Base-by-base conservation (phyloP, 2,797 vertebrate genomes). In the Avahi laniger region DNA sequence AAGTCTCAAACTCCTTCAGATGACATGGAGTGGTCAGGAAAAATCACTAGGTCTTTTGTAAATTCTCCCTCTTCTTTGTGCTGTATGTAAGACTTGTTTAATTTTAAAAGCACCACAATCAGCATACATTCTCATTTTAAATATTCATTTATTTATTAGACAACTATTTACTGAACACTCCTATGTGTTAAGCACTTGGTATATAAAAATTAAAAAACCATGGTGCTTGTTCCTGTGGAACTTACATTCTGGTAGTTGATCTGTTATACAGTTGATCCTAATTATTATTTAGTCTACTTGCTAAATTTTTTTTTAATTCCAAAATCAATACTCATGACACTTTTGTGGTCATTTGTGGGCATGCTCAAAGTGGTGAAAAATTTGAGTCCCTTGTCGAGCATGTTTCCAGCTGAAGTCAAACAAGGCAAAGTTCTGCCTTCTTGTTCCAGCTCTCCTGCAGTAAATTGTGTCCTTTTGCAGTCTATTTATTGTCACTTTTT, bases 51-150 rank as follows among this genome's bases (percentile, higher is more conserved):
- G 33, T 89, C 33, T 61, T 48, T 92, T 30, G 24, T 76, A 92
- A 92, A 93, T 48, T 87, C 7, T 38, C 52, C 38, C 3, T 35
- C 18, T 89, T 93, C 22, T 81, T 94, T n/a, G 48, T 22, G 48
- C 5, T 41, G 8, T 41, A 41, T n/a, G 4, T 90, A 95, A 81
- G 26, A 93, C 76, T 46, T 54, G 30, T 86, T 87, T 30, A 70
- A 61, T 89, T 63, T 67, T 63, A 76, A 95, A 94, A 79, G 57
- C 70, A 81, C 4, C 48, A 15, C 28, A 72, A 89, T 41, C 4
- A 83, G 11, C 93, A 96, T 94, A 81, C 24, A 46, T 95, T 80
- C 20, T 59, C 35, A 20, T 88, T 93, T 93, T 24, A 41, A 83
- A n/a, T 67, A 90, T 54, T 75, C 43, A 67, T 89, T 54, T 73